phyloP scores from a whole-genome alignment of 2,113 vertebrate genomes.

The Halcyon senegalensis region DNA sequence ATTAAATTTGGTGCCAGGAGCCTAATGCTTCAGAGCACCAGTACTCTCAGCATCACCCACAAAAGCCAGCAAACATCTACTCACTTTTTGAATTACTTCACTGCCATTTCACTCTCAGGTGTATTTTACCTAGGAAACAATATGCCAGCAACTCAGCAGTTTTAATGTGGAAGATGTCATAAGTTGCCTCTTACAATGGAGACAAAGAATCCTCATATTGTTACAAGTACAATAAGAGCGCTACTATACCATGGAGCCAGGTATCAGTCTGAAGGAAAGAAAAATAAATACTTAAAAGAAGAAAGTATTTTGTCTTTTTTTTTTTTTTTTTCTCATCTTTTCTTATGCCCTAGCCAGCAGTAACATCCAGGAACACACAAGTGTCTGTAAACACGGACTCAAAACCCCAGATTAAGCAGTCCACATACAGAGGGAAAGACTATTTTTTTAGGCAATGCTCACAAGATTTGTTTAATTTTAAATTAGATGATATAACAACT shows the following conservation, averaged over 20 bases:
- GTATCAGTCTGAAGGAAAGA: background rate
- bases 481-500: background rate
- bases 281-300: slow-evolving; percentile 1
- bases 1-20: slow-evolving; percentile 36
- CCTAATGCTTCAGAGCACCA: background rate
- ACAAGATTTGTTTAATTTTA: background rate
- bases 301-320: background rate
- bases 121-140: slow-evolving; percentile 22
- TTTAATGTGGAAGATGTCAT: background rate
- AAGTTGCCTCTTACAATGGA: slow-evolving; percentile 32
- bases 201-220: background rate
- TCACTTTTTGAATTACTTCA: background rate
- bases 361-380: background rate
- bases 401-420: background rate
- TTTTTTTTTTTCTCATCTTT: background rate
- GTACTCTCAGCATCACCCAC: background rate
- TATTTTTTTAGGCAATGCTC: background rate
- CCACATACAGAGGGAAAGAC: background rate
- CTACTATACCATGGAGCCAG: background rate
- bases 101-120: slow-evolving; percentile 4
- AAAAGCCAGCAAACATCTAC: slow-evolving; percentile 20
- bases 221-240: background rate
- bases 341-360: background rate
- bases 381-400: background rate
- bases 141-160: slow-evolving; percentile 44